Base-by-base conservation (phyloP, 2,888 invertebrate species). In the Ganaspis brasiliensis region DNA sequence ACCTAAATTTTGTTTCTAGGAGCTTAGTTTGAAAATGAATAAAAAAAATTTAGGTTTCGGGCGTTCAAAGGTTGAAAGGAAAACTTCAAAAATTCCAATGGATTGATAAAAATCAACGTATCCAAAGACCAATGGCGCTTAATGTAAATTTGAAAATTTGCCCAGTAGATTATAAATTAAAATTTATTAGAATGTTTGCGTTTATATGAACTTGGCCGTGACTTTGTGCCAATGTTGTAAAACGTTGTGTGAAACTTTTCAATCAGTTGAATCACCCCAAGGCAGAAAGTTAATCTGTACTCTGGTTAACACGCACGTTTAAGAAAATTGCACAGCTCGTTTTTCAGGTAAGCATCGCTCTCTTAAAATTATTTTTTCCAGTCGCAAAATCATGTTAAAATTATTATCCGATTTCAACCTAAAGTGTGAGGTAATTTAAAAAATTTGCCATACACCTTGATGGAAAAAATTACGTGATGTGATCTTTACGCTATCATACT, bases 401-500 rank as follows among this genome's bases (percentile, higher is more conserved):
- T 56, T 56, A 56, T 19, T 24, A 5, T 24, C 14, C 56, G 24
- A 56, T 56, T 56, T 24, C 19, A 10, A 21, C 21, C 24, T 56
- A 31, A 31, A 31, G 31, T 31, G 31, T 6, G 31, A 31, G 9
- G 24, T 24, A 2, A 56, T 21, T 21, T 56, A 52, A 52, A 52
- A 52, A 19, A 52, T 55, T 9, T 3, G 55, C 24, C 21, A 56
- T 14, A 24, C 12, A 12, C 24, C 2, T 24, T 56, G 1, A 6
- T 56, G 56, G 12, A 14, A 2, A 14, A 56, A 56, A 24, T 56
- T 1, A 56, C 19, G 56, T 31, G 72, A 72, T 74, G 61, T 52
- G 59, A 37, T 72, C 45, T 73, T 74, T 74, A 74, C 74, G 74
- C 67, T 67, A 74, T 35, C 73, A 74, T 76, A 45, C 76, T 79